phyloP scores from a whole-genome alignment of 1,140 invertebrate genomes.

The Bacillus rossius region DNA sequence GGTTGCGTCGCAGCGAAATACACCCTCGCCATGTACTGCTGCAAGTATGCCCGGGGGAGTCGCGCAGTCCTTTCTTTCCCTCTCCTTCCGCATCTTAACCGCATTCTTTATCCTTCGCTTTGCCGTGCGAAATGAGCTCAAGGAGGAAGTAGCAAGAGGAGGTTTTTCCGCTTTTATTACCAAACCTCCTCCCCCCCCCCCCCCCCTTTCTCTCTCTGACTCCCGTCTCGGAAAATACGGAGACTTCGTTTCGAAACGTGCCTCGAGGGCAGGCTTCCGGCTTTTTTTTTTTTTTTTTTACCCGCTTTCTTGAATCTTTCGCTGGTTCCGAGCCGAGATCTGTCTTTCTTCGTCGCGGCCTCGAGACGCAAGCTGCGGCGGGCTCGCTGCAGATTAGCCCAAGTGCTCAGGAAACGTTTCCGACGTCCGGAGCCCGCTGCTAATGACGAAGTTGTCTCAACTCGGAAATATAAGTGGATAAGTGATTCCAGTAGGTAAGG shows the following conservation, averaged over 20 bases:
- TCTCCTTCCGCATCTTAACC: conserved; percentile 6
- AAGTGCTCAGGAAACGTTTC: too few species aligned
- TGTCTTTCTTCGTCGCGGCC: too few species aligned
- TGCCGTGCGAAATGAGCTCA: conserved; percentile 4
- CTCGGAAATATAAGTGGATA: too few species aligned
- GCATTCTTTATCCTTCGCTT: conserved; percentile 7
- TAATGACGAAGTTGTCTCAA: too few species aligned
- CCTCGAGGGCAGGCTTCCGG: neutral
- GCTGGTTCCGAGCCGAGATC: too few species aligned
- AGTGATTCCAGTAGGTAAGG: too few species aligned
- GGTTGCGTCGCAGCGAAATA: too few species aligned
- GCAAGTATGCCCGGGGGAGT: neutral
- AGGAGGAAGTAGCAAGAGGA: neutral
- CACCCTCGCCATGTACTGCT: too few species aligned
- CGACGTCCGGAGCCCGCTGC: too few species aligned
- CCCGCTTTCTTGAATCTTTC: neutral
- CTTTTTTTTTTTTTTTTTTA: conserved; percentile 6
- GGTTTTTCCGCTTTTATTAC: neutral
- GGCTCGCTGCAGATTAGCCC: too few species aligned
- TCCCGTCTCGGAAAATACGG: neutral
- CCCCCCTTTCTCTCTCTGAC: neutral
- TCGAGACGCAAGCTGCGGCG: too few species aligned
- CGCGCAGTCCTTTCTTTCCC: neutral
- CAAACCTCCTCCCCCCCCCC: neutral
- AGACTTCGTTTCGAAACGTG: neutral